Conservation (phyloP, 2,888 invertebrate genomes). For the Automeris io region DNA sequence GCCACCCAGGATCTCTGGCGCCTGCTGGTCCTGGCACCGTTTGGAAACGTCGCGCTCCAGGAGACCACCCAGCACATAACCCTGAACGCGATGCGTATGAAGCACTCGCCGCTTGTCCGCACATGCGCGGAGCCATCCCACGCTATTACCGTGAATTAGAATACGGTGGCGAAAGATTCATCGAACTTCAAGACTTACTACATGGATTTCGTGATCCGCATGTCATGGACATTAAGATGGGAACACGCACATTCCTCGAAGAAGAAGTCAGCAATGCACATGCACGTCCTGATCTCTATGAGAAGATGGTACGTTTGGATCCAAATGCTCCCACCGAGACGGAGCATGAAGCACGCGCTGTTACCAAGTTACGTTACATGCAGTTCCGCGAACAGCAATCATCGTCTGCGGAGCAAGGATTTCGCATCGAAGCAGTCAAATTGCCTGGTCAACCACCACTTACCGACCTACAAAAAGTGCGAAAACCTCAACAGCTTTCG, state of each 20-base stretch:
- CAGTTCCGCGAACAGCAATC: slow-evolving; percentile 95
- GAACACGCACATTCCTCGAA: slow-evolving; percentile 96
- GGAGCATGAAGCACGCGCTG: slow-evolving; percentile 88
- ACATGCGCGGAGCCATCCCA: slow-evolving; percentile 85
- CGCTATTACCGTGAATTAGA: slow-evolving; percentile 90
- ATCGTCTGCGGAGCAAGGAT: slow-evolving; percentile 94
- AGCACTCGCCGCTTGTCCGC: slow-evolving; percentile 84
- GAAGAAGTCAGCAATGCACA: slow-evolving; percentile 93
- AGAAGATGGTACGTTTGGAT: slow-evolving; percentile 96
- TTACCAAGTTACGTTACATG: slow-evolving; percentile 98
- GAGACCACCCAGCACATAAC: slow-evolving; percentile 82
- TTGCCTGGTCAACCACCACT: slow-evolving; percentile 88
- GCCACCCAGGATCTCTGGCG: slow-evolving; percentile 94
- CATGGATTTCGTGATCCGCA: slow-evolving; percentile 93
- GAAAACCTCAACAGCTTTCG: slow-evolving; percentile 84
- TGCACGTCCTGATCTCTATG: slow-evolving; percentile 91
- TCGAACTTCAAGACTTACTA: slow-evolving; percentile 95
- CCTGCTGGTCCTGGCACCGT: slow-evolving; percentile 95
- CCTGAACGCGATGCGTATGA: slow-evolving; percentile 89
- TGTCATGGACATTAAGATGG: slow-evolving; percentile 99
- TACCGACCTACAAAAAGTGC: slow-evolving; percentile 92
- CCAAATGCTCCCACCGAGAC: slow-evolving; percentile 89
- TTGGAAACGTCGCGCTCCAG: slow-evolving; percentile 90
- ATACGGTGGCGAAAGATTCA: slow-evolving; percentile 88
- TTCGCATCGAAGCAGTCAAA: slow-evolving; percentile 97